Percentiles rank a stretch among this genome's conserved stretches.
phyloP scores from a whole-genome alignment of 2,888 invertebrate genomes.

The Hetaerina titia region DNA sequence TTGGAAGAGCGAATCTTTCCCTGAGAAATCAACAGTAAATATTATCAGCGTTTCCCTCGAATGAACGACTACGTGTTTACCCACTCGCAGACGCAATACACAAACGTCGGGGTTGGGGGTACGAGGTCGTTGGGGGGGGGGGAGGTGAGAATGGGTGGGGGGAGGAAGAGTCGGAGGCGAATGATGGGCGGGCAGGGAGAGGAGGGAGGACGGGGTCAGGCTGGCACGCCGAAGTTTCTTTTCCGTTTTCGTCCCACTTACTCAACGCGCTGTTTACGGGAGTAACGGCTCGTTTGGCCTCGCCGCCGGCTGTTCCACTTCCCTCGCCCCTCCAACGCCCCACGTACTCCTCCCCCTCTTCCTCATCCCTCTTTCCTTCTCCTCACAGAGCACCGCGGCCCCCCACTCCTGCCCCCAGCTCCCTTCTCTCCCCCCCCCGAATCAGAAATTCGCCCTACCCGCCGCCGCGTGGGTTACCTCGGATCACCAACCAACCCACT shows the following conservation, averaged over 20 bases:
- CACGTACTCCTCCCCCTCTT: background rate
- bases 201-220: background rate
- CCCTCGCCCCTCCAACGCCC: background rate
- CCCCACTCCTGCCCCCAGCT: background rate
- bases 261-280: conserved; percentile 63
- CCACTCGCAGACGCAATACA: conserved; percentile 43
- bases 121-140: background rate
- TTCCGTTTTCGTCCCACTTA: conserved; percentile 66
- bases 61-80: conserved; percentile 44
- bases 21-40: conserved; percentile 55
- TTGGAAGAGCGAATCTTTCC: background rate
- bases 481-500: too few species aligned
- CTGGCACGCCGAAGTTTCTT: conserved; percentile 46
- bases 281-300: conserved; percentile 66
- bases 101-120: background rate
- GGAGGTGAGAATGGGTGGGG: background rate
- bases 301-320: conserved; percentile 66
- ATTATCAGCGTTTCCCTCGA: conserved; percentile 46
- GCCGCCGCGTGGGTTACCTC: too few species aligned
- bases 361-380: background rate
- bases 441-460: too few species aligned
- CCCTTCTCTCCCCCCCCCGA: background rate
- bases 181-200: too few species aligned
- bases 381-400: too few species aligned
- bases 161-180: background rate